Percentiles rank a stretch among this genome's conserved stretches.
Conservation (phyloP, 2,797 vertebrate species). For the Tympanoctomys barrerae region DNA sequence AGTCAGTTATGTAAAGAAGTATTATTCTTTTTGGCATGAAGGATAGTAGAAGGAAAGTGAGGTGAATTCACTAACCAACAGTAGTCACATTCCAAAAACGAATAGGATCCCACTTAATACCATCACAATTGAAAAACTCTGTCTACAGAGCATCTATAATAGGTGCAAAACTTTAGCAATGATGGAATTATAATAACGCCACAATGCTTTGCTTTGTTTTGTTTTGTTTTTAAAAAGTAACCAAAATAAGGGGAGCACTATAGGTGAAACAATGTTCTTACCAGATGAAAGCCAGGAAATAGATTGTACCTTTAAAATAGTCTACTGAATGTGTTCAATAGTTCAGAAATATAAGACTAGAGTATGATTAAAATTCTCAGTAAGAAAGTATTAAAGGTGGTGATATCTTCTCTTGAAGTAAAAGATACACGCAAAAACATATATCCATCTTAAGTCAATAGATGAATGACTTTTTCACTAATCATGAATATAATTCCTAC, state of each 20-base stretch:
- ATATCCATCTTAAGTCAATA: background rate
- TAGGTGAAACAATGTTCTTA: background rate
- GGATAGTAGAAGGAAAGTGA: background rate
- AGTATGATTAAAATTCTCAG: background rate
- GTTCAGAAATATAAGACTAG: background rate
- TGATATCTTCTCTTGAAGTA: background rate
- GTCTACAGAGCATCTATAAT: background rate
- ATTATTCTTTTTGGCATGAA: background rate
- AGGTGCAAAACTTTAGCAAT: background rate
- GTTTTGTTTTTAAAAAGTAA: background rate
- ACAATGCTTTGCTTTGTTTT: background rate
- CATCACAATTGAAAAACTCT: background rate
- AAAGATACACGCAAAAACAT: background rate
- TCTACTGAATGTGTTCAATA: background rate
- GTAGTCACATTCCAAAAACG: background rate
- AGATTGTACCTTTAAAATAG: background rate
- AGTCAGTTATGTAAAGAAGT: background rate
- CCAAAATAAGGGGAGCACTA: background rate
- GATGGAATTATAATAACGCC: background rate
- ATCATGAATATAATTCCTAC: background rate
- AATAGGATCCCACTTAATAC: rapidly evolving
- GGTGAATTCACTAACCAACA: background rate
- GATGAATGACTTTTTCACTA: background rate
- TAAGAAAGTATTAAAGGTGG: background rate
- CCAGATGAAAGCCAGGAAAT: background rate